These are phyloP conservation scores for Aphidius colemani DNA, from an alignment of 2,888 invertebrate genomes.

Conservation along the genomic window DNA sequence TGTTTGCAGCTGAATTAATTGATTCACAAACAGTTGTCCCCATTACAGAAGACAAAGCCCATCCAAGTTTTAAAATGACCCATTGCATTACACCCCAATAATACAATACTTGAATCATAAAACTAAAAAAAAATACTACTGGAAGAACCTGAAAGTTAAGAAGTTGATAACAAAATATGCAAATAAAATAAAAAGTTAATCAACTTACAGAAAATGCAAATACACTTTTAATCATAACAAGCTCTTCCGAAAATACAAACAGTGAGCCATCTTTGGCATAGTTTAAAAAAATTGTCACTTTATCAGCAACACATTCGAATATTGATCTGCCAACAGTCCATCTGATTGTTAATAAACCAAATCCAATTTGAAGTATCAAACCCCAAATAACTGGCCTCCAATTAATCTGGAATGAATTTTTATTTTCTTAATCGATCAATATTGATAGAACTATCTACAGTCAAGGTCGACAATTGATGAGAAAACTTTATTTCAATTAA, in stretches of 20 bases:
- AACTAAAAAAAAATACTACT: constrained; percentile 93
- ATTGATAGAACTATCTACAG: not conserved
- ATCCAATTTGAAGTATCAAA: constrained; percentile 78
- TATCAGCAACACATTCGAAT: constrained; percentile 71
- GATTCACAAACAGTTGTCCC: constrained; percentile 95
- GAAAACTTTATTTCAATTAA: not conserved
- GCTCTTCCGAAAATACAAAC: constrained; percentile 80
- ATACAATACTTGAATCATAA: constrained; percentile 86
- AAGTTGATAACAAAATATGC: constrained; percentile 19
- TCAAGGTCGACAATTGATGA: not conserved
- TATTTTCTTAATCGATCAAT: not conserved
- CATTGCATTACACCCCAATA: constrained; percentile 88
- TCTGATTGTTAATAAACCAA: constrained; percentile 84
- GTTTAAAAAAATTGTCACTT: constrained; percentile 78
- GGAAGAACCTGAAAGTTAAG: constrained; percentile 71
- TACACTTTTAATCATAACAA: constrained; percentile 66
- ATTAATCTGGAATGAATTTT: constrained; percentile 63
- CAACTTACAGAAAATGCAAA: constrained; percentile 85
- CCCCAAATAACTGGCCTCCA: constrained; percentile 85
- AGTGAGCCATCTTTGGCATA: constrained; percentile 80
- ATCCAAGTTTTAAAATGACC: constrained; percentile 80
- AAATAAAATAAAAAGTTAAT: constrained; percentile 3
- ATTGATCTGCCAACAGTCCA: constrained; percentile 79
- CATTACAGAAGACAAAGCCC: constrained; percentile 72
- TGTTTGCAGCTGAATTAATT: constrained; percentile 89